phyloP scores from a whole-genome alignment of 2,113 vertebrate genomes.

The Syngnathus scovelli region DNA sequence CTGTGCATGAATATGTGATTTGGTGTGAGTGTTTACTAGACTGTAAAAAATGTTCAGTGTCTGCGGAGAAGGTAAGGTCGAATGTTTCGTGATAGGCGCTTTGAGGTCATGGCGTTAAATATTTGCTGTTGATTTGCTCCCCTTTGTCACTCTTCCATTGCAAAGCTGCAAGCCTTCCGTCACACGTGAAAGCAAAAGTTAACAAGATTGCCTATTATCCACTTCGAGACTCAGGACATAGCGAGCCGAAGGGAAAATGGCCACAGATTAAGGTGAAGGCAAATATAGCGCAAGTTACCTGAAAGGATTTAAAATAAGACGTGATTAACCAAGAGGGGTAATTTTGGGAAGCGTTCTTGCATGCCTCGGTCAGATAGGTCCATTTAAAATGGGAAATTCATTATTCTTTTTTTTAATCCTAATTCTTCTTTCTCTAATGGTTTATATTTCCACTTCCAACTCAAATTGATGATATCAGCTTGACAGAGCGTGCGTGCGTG shows the following conservation, averaged over 20 bases:
- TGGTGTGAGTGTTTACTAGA: conserved; percentile 50
- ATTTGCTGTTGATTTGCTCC: conserved; percentile 55
- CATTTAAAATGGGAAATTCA: neutral
- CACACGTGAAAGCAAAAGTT: conserved; percentile 69
- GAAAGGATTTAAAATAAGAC: conserved; percentile 46
- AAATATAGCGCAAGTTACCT: conserved; percentile 54
- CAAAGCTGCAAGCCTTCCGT: conserved; percentile 49
- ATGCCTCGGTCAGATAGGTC: neutral
- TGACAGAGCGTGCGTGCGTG: conserved; percentile 11
- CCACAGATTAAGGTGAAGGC: conserved; percentile 56
- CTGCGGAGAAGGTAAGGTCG: conserved; percentile 55
- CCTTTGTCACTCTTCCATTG: conserved; percentile 51
- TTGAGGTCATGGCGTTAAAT: conserved; percentile 62
- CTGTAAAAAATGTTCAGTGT: conserved; percentile 49
- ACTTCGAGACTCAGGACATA: conserved; percentile 60
- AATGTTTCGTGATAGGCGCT: conserved; percentile 61
- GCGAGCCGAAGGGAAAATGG: conserved; percentile 45
- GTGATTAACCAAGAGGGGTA: conserved; percentile 10
- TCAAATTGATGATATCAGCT: conserved; percentile 13
- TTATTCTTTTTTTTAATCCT: neutral
- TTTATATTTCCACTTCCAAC: conserved; percentile 2
- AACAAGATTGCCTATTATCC: conserved; percentile 71
- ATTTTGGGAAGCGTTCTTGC: conserved; percentile 14
- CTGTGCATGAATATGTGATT: conserved; percentile 57
- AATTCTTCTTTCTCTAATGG: neutral